A percentile compares a stretch with the other conserved stretches of the same genome.
phyloP scores from a whole-genome alignment of 2,113 vertebrate species.

The Amblyopsis rosae region DNA sequence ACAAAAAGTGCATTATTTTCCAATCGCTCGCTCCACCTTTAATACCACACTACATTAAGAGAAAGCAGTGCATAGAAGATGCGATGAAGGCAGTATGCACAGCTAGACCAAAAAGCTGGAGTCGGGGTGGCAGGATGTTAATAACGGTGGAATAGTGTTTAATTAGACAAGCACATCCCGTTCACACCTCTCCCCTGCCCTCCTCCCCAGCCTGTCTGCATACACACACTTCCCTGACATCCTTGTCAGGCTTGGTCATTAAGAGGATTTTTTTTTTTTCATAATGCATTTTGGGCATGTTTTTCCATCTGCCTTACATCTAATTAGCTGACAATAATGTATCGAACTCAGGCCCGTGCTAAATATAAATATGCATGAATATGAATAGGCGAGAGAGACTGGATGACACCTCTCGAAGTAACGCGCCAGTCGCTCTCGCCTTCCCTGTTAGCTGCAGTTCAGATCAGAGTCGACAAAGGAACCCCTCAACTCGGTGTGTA shows the following conservation, averaged over 20 bases:
- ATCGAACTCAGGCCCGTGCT: slow-evolving; percentile 87
- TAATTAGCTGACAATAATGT: slow-evolving; percentile 99
- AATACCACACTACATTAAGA: slow-evolving; percentile 44
- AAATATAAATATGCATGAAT: slow-evolving; percentile 99
- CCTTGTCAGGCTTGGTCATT: slow-evolving; percentile 98
- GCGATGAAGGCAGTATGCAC: slow-evolving; percentile 37
- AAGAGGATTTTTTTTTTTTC: slow-evolving; percentile 83
- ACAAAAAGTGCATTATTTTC: no score
- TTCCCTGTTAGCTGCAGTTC: slow-evolving; percentile 68
- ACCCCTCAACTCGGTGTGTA: slow-evolving; percentile 62
- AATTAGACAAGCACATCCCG: slow-evolving; percentile 94
- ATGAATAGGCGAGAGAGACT: slow-evolving; percentile 78
- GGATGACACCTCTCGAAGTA: slow-evolving; percentile 73
- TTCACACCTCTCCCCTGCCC: slow-evolving; percentile 83
- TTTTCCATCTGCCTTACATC: slow-evolving; percentile 92
- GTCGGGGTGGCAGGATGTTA: slow-evolving; percentile 85
- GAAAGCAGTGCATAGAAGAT: slow-evolving; percentile 30
- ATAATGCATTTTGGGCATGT: slow-evolving; percentile 97
- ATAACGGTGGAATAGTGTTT: slow-evolving; percentile 98
- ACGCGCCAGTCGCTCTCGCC: slow-evolving; percentile 56
- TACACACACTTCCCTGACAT: slow-evolving; percentile 91
- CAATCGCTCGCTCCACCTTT: no score
- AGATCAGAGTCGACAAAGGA: slow-evolving; percentile 74
- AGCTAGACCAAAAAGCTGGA: slow-evolving; percentile 49
- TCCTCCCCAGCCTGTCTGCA: slow-evolving; percentile 86